Base-by-base conservation (phyloP, 2,797 vertebrate species). In the Prunella strophiata region DNA sequence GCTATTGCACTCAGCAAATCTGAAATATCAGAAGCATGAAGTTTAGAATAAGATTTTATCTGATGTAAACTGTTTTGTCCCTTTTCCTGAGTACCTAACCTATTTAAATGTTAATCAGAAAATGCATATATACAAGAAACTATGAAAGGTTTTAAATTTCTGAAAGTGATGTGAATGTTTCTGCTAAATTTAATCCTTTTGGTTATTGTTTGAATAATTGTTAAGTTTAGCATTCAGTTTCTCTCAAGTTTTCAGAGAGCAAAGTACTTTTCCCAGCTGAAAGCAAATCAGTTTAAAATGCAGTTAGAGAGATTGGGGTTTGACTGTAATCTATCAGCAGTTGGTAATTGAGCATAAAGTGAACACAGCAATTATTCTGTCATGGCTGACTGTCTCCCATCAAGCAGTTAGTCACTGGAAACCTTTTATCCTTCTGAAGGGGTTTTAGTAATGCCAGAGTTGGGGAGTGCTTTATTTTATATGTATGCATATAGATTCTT, bases 1-100 rank as follows among this genome's bases (percentile, higher is more conserved):
- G 99, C 99, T 93, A 99, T 99, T 95, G 99, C 99, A 75, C 99
- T 99, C 95, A 99, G 99, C 98, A 99, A 99, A 97, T 99, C 99
- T 73, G 99, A 99, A 98, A 98, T 99, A 93, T 99, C 99, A 98
- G 99, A 99, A 97, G 98, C 98, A 88, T 97, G 97, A 98, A 97
- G 89, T 85, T 81, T 94, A 91, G 86, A 85, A 88, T 93, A 87
- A 95, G 76, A 82, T 81, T 93, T 83, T 92, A 89, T 96, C 89
- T 70, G 91, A 91, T 2, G 23, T 97, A 97, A 96, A 86, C 92
- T 91, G 89, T 73, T 96, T 88, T 84, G 32, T 96, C 80, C 95
- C 86, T 92, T 91, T 96, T 88, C 94, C 93, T 94, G 83, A 96
- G 91, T 94, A 88, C 89, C 94, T 96, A 97, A 96, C 77, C 95